Evolutionary conservation across 23 tunicate species (phyloP).

Genomic region (Oikopleura vanhoeffeni): DNA sequence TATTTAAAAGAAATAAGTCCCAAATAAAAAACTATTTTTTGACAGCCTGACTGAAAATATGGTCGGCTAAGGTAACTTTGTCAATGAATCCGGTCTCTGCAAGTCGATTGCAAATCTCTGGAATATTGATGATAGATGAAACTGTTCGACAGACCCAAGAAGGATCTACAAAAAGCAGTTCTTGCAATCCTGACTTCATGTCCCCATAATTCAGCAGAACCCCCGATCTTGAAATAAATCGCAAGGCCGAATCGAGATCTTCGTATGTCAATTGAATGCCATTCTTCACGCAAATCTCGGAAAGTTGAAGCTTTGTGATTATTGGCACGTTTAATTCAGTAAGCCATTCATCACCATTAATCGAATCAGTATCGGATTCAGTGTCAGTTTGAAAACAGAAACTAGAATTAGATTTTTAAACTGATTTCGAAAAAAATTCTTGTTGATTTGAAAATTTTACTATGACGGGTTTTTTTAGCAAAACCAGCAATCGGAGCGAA

Average conservation of each 20-base stretch:
- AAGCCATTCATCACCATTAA: not conserved
- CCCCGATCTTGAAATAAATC: not conserved
- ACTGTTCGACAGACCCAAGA: constrained; percentile 6
- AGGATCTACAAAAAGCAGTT: not conserved
- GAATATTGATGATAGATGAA: not conserved
- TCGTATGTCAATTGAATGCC: not conserved
- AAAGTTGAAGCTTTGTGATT: not conserved
- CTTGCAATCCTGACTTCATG: not conserved
- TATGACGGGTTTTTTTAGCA: no score
- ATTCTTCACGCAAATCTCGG: not conserved
- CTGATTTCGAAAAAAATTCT: no score
- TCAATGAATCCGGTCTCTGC: not conserved
- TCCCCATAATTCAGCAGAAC: not conserved
- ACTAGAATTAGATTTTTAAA: no score
- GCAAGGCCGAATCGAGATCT: not conserved
- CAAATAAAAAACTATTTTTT: no score
- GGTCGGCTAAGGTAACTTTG: not conserved
- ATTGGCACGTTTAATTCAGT: not conserved
- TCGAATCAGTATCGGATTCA: not conserved
- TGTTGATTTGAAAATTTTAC: no score
- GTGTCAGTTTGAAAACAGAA: not conserved
- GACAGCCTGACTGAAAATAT: not conserved
- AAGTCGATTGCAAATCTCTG: not conserved
- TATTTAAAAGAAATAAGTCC: no score
- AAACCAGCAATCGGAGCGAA: no score